phyloP scores from a whole-genome alignment of 2,888 invertebrate genomes.

The Apoda limacodes region DNA sequence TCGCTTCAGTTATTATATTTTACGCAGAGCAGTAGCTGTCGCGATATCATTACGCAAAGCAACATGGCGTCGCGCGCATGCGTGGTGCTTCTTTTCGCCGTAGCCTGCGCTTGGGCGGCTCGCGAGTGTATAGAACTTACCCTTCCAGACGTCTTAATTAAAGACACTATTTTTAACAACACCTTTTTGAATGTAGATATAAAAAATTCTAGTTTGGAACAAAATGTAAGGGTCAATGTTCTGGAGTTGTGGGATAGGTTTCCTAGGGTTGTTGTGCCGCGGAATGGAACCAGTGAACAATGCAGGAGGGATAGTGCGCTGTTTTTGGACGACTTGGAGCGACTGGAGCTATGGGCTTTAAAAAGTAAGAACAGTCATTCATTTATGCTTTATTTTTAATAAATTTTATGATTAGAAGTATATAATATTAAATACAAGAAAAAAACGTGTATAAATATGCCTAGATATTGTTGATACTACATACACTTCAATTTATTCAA shows the following conservation, averaged over 20 bases:
- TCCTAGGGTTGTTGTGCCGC: conserved; percentile 55
- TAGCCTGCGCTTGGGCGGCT: conserved; percentile 29
- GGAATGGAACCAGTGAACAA: conserved; percentile 51
- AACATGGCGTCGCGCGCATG: conserved; percentile 59
- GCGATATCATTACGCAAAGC: conserved; percentile 38
- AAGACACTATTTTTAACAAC: conserved; percentile 41
- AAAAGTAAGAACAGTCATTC: conserved; percentile 56
- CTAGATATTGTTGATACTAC: too few relatives aligned
- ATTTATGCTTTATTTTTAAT: conserved; percentile 9
- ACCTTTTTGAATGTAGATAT: conserved; percentile 39
- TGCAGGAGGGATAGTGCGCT: conserved; percentile 53
- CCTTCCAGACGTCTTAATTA: conserved; percentile 36
- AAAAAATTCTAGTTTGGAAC: conserved; percentile 37
- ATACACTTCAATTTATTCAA: too few relatives aligned
- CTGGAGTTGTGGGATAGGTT: conserved; percentile 49
- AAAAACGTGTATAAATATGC: too few relatives aligned
- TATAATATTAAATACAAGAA: too few relatives aligned
- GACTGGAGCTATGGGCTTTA: conserved; percentile 62
- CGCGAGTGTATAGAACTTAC: conserved; percentile 60
- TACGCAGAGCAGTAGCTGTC: too few relatives aligned
- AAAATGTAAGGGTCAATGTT: conserved; percentile 37
- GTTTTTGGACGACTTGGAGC: conserved; percentile 45
- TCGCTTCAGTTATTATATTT: too few relatives aligned
- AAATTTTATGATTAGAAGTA: too few relatives aligned
- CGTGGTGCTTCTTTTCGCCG: conserved; percentile 33